These are phyloP conservation scores for Alouatta palliata DNA, from an alignment of 2,113 vertebrate genomes.

Conservation along the genomic window DNA sequence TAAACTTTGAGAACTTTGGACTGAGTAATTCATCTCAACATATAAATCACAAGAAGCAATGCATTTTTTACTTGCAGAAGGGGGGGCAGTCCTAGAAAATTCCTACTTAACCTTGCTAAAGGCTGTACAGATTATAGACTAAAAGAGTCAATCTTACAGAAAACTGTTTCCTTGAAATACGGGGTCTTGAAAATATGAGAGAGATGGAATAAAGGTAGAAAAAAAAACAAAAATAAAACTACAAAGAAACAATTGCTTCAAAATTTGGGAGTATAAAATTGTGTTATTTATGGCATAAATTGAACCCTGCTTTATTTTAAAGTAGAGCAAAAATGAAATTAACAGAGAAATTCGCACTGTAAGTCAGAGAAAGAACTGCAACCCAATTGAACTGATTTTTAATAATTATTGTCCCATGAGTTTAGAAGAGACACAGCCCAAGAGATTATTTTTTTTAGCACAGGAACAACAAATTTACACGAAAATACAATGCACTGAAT, in stretches of 20 bases:
- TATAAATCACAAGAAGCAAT: not conserved
- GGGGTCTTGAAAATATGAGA: conserved; percentile 1
- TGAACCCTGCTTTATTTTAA: conserved; percentile 84
- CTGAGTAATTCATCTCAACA: conserved; percentile 11
- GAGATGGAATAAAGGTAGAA: not conserved
- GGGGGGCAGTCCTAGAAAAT: not conserved
- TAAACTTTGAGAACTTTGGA: conserved; percentile 27
- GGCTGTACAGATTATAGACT: not conserved
- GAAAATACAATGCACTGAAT: conserved; percentile 71
- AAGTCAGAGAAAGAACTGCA: conserved; percentile 77
- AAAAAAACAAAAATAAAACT: not conserved
- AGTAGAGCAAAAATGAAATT: conserved; percentile 75
- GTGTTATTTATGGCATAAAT: conserved; percentile 75
- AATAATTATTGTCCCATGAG: conserved; percentile 70
- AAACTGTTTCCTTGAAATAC: conserved; percentile 20
- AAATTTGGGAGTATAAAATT: conserved; percentile 20
- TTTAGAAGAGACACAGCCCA: conserved; percentile 82
- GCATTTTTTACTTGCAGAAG: not conserved
- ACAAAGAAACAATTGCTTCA: not conserved
- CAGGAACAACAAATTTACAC: conserved; percentile 79
- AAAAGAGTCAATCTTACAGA: not conserved
- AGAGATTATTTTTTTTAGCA: conserved; percentile 77
- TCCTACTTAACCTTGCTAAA: not conserved
- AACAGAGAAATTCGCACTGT: conserved; percentile 66
- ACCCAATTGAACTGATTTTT: conserved; percentile 78